These are phyloP conservation scores for Myathropa florea DNA, from an alignment of 2,888 invertebrate species.

Conservation along the genomic window DNA sequence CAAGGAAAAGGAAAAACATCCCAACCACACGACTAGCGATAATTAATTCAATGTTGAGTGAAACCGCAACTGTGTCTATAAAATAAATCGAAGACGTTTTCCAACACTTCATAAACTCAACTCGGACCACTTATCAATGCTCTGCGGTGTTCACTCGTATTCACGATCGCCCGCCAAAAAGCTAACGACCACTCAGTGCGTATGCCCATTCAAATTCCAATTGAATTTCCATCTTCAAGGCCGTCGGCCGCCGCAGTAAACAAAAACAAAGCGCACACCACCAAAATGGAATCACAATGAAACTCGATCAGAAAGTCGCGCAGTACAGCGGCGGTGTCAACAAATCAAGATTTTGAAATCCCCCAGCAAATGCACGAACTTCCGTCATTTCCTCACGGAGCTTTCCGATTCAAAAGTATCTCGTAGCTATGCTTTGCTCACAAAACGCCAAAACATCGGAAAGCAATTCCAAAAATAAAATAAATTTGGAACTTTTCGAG, in stretches of 20 bases:
- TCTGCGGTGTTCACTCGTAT: background rate
- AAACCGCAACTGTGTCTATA: background rate
- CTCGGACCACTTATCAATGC: background rate
- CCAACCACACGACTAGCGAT: background rate
- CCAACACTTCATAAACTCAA: background rate
- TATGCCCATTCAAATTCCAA: background rate
- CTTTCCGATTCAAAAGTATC: background rate
- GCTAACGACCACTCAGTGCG: background rate
- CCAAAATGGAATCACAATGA: background rate
- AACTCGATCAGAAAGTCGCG: background rate
- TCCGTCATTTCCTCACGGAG: background rate
- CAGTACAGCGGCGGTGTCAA: background rate
- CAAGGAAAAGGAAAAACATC: background rate
- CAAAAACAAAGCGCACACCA: background rate
- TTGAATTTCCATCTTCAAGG: background rate
- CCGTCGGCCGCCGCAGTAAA: background rate
- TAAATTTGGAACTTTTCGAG: conserved; percentile 39
- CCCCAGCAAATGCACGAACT: background rate
- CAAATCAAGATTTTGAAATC: background rate
- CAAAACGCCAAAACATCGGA: background rate
- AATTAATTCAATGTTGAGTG: background rate
- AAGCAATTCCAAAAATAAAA: conserved; percentile 55
- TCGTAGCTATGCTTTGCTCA: background rate
- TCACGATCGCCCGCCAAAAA: background rate
- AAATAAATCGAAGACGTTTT: background rate